Conservation (phyloP, 2,113 vertebrate genomes). For the Hippoglossus stenolepis region DNA sequence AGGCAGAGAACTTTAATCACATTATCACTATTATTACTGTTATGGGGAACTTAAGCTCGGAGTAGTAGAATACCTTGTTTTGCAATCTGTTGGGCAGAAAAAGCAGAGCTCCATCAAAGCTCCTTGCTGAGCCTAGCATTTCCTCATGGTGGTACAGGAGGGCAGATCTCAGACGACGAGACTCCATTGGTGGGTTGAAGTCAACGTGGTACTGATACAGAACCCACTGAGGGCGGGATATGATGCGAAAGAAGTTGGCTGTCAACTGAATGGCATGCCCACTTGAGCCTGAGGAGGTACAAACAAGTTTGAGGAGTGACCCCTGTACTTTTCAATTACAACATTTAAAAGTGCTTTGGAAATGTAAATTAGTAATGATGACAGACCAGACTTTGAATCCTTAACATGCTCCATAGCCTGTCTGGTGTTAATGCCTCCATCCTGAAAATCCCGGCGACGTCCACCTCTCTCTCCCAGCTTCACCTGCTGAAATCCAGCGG, state of each 20-base stretch:
- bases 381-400: slow-evolving; percentile 89
- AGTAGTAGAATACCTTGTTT: slow-evolving; percentile 72
- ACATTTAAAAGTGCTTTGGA: background rate
- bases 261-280: slow-evolving; percentile 83
- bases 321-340: no score
- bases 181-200: slow-evolving; percentile 91
- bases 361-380: background rate
- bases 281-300: slow-evolving; percentile 81
- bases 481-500: slow-evolving; percentile 90
- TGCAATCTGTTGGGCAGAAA: slow-evolving; percentile 87
- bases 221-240: slow-evolving; percentile 91
- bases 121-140: slow-evolving; percentile 85
- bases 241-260: slow-evolving; percentile 89
- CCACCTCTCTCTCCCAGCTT: slow-evolving; percentile 90
- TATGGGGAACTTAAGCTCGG: background rate
- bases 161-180: slow-evolving; percentile 86
- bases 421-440: slow-evolving; percentile 89
- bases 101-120: slow-evolving; percentile 90
- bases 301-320: background rate
- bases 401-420: slow-evolving; percentile 90
- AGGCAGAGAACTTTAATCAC: background rate
- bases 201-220: slow-evolving; percentile 93
- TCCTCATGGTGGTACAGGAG: slow-evolving; percentile 91
- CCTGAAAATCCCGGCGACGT: slow-evolving; percentile 88
- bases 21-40: no score